Conservation (phyloP, 1,140 invertebrate species). For the Bombyx mandarina region DNA sequence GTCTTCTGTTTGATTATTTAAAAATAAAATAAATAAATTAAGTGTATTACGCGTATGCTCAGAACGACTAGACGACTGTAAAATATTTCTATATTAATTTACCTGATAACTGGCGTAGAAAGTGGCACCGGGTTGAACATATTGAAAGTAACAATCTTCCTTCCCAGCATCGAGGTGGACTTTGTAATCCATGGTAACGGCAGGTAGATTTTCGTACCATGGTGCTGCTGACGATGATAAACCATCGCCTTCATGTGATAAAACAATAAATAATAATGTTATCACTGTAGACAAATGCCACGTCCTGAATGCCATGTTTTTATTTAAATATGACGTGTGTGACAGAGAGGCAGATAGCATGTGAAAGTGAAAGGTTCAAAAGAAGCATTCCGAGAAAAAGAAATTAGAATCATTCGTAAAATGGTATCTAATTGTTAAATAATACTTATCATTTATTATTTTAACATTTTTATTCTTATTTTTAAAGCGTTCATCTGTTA, state of each 20-base stretch:
- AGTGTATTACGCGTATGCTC: too few species aligned
- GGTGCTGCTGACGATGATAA: slow-evolving; percentile 57
- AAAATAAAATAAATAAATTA: too few species aligned
- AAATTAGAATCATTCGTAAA: too few species aligned
- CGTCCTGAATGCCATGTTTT: slow-evolving; percentile 63
- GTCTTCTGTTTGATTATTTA: too few species aligned
- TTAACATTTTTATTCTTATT: too few species aligned
- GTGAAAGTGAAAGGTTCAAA: too few species aligned
- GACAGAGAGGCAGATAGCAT: neutral
- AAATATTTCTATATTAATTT: slow-evolving; percentile 17
- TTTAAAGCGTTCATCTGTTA: too few species aligned
- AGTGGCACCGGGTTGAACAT: slow-evolving; percentile 91
- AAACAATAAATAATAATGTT: slow-evolving; percentile 60
- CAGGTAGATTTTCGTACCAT: slow-evolving; percentile 87
- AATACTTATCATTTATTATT: too few species aligned
- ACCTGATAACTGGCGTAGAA: slow-evolving; percentile 96
- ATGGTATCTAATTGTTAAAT: too few species aligned
- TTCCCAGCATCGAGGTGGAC: slow-evolving; percentile 94
- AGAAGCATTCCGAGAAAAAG: too few species aligned
- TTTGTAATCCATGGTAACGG: slow-evolving; percentile 95
- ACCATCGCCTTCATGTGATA: slow-evolving; percentile 58
- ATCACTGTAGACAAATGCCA: slow-evolving; percentile 59
- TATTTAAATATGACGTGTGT: slow-evolving; percentile 11
- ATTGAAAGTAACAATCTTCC: slow-evolving; percentile 96
- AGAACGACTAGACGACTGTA: too few species aligned